These are phyloP conservation scores for Cinclus mexicanus DNA, from an alignment of 2,113 vertebrate genomes.

Conservation along the genomic window DNA sequence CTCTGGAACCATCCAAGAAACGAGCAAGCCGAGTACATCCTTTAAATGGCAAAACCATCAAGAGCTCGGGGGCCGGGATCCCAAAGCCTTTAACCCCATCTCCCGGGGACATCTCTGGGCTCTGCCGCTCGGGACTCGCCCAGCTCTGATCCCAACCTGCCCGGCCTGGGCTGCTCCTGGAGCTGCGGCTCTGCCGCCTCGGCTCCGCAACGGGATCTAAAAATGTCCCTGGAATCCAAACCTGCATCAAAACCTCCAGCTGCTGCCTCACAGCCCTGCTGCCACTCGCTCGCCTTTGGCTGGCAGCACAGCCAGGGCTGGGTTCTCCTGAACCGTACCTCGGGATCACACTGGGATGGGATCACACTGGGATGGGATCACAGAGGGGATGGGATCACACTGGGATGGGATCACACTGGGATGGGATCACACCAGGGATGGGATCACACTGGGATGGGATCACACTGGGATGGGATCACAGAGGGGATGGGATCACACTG, in stretches of 20 bases:
- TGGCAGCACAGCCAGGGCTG: not conserved
- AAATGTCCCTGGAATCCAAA: not conserved
- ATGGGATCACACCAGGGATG: too few relatives aligned
- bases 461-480: too few relatives aligned
- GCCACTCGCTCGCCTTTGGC: not conserved
- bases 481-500: too few relatives aligned
- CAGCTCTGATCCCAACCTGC: not conserved
- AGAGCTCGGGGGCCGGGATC: not conserved
- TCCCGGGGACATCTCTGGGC: accelerated
- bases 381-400: too few relatives aligned
- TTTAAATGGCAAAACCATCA: conserved; percentile 18
- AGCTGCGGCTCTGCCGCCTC: not conserved
- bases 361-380: too few relatives aligned
- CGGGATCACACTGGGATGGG: too few relatives aligned
- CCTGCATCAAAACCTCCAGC: not conserved
- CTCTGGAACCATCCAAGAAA: conserved; percentile 22
- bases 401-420: too few relatives aligned
- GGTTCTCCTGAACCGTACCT: not conserved
- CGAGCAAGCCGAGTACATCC: not conserved
- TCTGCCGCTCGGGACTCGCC: accelerated
- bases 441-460: too few relatives aligned
- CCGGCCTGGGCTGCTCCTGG: not conserved
- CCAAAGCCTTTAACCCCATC: not conserved
- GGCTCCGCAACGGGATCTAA: accelerated
- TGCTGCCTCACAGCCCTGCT: not conserved